Base-by-base conservation (phyloP, 2,888 invertebrate genomes). In the Andrena dorsata region DNA sequence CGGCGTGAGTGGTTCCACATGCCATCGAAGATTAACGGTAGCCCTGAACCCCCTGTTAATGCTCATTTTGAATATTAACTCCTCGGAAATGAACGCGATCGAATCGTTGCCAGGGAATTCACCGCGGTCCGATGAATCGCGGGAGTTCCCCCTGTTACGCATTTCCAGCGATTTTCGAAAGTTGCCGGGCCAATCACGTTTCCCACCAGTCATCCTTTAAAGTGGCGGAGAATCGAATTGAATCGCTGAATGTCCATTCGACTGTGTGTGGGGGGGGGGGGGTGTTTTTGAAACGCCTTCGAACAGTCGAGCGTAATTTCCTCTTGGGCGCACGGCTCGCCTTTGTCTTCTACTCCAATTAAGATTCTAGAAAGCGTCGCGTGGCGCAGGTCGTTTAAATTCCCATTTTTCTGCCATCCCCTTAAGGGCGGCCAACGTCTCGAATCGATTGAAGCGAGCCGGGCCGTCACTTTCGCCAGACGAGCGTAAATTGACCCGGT, bases 21-120 rank as follows among this genome's bases (percentile, higher is more conserved):
- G 89, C 85, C 83, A 83, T 79, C 74, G 85, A 86, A 92, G 90
- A 92, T 90, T 90, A 91, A 92, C 90, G 89, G 90, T 86, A 82
- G 87, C 84, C 80, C 71, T 10, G 53, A 78, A 71, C 80, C 73
- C 70, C 76, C 87, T 77, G 89, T 84, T 91, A 90, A 91, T 86
- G 89, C 83, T 84, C 87, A 86, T 89, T 90, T 90, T 88, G 89
- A 90, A 90, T 91, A 90, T 90, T 90, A 90, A 90, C 84, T 85
- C 78, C 84, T 83, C 84, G 86, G 86, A 80, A 88, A 88, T 85
- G 86, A 89, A 85, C 87, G 82, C 76, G 85, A 82, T 72, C 66
- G 79, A 77, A 77, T 79, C 78, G 86, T 81, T 73, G 73, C 58
- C 70, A 32, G 47, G 69, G 79, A 83, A 79, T 84, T 86, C 71